phyloP scores from a whole-genome alignment of 1,140 invertebrate genomes.

The Epicauta chinensis region DNA sequence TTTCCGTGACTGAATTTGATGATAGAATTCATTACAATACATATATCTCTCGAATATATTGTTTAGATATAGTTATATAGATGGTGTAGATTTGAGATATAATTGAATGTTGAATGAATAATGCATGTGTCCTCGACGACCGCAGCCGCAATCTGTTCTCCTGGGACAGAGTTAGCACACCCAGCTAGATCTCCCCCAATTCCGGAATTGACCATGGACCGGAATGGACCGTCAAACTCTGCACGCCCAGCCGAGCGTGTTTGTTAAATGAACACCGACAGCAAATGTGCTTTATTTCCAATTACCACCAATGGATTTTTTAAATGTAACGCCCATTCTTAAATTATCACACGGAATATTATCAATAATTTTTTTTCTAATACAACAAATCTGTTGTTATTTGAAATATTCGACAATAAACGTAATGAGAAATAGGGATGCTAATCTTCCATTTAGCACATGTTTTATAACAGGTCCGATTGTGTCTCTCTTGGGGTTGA shows the following conservation, averaged over 20 bases:
- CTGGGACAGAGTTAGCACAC: slow-evolving; percentile 28
- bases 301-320: slow-evolving; percentile 17
- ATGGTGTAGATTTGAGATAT: slow-evolving; percentile 33
- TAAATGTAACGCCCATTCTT: background rate
- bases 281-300: slow-evolving; percentile 23
- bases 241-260: slow-evolving; percentile 27
- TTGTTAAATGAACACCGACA: slow-evolving; percentile 27
- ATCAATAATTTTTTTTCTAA: too few relatives aligned
- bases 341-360: too few relatives aligned
- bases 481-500: slow-evolving; percentile 5
- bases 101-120: slow-evolving; percentile 38
- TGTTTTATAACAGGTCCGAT: slow-evolving; percentile 9
- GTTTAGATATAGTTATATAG: too few relatives aligned
- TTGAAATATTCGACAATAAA: slow-evolving; percentile 8
- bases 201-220: slow-evolving; percentile 22
- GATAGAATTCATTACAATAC: too few relatives aligned
- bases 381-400: background rate
- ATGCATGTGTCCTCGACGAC: slow-evolving; percentile 29
- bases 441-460: slow-evolving; percentile 14
- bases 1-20: too few relatives aligned
- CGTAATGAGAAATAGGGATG: slow-evolving; percentile 7
- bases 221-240: slow-evolving; percentile 22
- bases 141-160: slow-evolving; percentile 25
- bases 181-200: slow-evolving; percentile 9
- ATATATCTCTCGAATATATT: too few relatives aligned